These are phyloP conservation scores for Podarcis cretensis DNA, from an alignment of 2,113 vertebrate species.

Conservation along the genomic window DNA sequence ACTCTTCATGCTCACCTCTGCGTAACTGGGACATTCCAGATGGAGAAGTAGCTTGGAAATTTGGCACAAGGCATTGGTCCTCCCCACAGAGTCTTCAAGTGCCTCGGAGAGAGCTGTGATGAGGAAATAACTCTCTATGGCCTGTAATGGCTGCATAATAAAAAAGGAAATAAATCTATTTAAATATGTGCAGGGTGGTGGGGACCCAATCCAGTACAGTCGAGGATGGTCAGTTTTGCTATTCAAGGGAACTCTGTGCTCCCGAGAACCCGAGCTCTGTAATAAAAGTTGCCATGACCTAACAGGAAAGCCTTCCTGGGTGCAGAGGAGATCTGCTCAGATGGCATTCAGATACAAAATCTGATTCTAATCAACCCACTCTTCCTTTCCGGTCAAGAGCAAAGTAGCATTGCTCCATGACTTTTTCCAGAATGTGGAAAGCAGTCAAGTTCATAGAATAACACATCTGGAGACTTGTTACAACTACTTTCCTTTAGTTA, in stretches of 20 bases:
- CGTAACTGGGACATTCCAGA: conserved; percentile 79
- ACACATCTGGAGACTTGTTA: neutral
- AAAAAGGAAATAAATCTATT: neutral
- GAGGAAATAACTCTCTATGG: conserved; percentile 82
- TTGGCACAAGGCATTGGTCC: conserved; percentile 77
- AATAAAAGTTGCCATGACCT: neutral
- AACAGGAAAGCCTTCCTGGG: neutral
- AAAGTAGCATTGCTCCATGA: neutral
- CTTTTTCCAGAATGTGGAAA: neutral
- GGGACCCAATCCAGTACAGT: neutral
- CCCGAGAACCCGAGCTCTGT: neutral
- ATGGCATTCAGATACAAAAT: neutral
- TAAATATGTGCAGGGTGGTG: neutral
- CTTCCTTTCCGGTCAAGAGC: neutral
- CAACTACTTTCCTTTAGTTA: neutral
- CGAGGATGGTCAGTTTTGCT: neutral
- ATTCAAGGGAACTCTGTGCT: neutral
- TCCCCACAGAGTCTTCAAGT: conserved; percentile 72
- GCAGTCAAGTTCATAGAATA: neutral
- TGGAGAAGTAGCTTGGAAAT: conserved; percentile 81
- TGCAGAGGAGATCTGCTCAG: neutral
- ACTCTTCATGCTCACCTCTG: conserved; percentile 75
- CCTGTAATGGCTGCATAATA: conserved; percentile 80
- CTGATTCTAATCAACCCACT: neutral
- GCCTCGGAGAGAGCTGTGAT: conserved; percentile 63